Conservation (phyloP, 2,888 invertebrate genomes). For the Sussaba pulchella region DNA sequence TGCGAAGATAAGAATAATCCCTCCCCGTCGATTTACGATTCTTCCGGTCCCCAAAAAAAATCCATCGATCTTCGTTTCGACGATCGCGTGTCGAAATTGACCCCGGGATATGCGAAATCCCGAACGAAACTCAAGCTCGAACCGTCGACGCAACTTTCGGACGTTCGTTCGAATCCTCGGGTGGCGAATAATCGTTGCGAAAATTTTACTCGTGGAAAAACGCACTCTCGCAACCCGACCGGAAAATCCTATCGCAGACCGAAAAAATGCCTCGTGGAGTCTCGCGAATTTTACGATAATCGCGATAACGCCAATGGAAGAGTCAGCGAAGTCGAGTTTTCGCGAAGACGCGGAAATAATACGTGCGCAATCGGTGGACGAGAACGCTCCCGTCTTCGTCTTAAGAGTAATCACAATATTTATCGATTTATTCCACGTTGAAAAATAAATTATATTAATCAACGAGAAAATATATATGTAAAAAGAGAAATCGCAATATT, state of each 20-base stretch:
- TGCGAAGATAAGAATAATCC: conserved; percentile 33
- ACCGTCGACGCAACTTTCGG: conserved; percentile 13
- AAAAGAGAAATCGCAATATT: no score
- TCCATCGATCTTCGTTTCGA: conserved; percentile 26
- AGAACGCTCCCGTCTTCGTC: conserved; percentile 55
- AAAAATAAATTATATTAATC: no score
- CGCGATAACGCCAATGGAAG: conserved; percentile 67
- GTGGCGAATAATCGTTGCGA: conserved; percentile 26
- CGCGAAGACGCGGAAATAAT: conserved; percentile 45
- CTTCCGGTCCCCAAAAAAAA: conserved; percentile 8
- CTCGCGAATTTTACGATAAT: conserved; percentile 66
- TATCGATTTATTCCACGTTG: neutral
- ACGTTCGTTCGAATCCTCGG: conserved; percentile 19
- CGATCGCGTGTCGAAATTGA: conserved; percentile 12
- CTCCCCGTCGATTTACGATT: conserved; percentile 16
- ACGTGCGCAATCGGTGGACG: conserved; percentile 16
- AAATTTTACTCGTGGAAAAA: conserved; percentile 23
- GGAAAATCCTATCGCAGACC: conserved; percentile 45
- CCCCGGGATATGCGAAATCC: conserved; percentile 9
- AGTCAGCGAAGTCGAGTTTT: conserved; percentile 66
- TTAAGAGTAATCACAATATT: conserved; percentile 57
- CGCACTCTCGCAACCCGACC: neutral
- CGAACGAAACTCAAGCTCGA: conserved; percentile 20
- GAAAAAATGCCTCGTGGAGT: conserved; percentile 39
- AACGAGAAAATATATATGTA: no score